These are phyloP conservation scores for Adelges cooleyi DNA, from an alignment of 1,140 invertebrate genomes.

Conservation along the genomic window DNA sequence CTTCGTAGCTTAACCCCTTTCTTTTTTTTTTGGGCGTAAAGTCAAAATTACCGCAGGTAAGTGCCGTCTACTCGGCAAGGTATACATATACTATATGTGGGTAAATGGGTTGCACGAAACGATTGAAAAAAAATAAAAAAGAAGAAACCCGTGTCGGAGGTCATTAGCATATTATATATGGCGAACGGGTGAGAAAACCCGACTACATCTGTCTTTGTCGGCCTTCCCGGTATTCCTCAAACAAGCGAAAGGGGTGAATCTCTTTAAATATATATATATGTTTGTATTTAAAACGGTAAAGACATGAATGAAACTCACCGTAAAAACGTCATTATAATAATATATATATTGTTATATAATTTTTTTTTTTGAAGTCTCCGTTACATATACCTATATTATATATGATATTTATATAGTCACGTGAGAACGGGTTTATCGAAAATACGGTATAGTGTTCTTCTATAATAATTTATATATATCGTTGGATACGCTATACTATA, in stretches of 20 bases:
- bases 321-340: not conserved
- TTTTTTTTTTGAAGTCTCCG: too few species aligned
- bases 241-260: conserved; percentile 16
- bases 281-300: too few species aligned
- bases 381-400: conserved; percentile 16
- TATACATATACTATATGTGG: not conserved
- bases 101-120: conserved; percentile 1
- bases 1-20: not conserved
- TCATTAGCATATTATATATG: conserved; percentile 23
- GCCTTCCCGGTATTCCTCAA: not conserved
- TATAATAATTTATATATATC: too few species aligned
- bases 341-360: conserved; percentile 21
- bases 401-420: not conserved
- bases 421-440: conserved; percentile 11
- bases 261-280: not conserved
- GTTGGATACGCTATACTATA: too few species aligned
- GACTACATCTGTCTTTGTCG: not conserved
- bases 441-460: too few species aligned
- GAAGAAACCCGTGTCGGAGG: conserved; percentile 2
- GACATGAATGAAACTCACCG: conserved; percentile 9
- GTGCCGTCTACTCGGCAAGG: too few species aligned
- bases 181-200: conserved; percentile 16
- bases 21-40: not conserved
- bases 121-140: not conserved
- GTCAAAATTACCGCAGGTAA: conserved; percentile 1